Percentiles rank a stretch among this genome's conserved stretches.
phyloP scores from a whole-genome alignment of 2,113 vertebrate genomes.

The Rostratula benghalensis region DNA sequence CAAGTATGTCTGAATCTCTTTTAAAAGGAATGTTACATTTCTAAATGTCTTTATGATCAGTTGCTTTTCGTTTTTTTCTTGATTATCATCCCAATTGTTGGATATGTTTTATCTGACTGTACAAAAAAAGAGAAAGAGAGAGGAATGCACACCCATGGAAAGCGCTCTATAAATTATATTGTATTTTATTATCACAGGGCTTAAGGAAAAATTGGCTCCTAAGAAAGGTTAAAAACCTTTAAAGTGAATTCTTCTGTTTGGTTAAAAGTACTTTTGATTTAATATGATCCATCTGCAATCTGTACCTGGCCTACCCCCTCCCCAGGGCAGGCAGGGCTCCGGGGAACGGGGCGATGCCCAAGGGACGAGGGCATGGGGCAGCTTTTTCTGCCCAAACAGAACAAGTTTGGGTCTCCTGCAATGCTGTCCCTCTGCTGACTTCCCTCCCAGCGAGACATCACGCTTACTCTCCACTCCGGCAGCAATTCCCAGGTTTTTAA shows the following conservation, averaged over 20 bases:
- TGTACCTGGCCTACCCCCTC: background rate
- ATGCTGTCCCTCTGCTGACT: background rate
- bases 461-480: background rate
- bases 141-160: constrained; percentile 30
- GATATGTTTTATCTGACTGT: constrained; percentile 43
- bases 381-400: background rate
- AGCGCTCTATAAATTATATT: constrained; percentile 50
- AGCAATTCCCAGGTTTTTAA: background rate
- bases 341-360: background rate
- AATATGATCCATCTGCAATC: constrained; percentile 52
- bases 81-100: constrained; percentile 44
- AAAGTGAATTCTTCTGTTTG: constrained; percentile 74
- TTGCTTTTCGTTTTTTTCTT: constrained; percentile 58
- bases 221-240: constrained; percentile 74
- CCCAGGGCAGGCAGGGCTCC: background rate
- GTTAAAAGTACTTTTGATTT: constrained; percentile 66
- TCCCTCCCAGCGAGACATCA: background rate
- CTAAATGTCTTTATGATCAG: constrained; percentile 45
- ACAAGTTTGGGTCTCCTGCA: background rate
- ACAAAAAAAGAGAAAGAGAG: background rate
- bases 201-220: constrained; percentile 68
- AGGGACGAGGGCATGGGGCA: background rate
- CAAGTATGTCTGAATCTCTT: constrained; percentile 43
- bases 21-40: constrained; percentile 46
- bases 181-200: constrained; percentile 61